Conservation (phyloP, 2,797 vertebrate species). For the Psittacula derbiana region DNA sequence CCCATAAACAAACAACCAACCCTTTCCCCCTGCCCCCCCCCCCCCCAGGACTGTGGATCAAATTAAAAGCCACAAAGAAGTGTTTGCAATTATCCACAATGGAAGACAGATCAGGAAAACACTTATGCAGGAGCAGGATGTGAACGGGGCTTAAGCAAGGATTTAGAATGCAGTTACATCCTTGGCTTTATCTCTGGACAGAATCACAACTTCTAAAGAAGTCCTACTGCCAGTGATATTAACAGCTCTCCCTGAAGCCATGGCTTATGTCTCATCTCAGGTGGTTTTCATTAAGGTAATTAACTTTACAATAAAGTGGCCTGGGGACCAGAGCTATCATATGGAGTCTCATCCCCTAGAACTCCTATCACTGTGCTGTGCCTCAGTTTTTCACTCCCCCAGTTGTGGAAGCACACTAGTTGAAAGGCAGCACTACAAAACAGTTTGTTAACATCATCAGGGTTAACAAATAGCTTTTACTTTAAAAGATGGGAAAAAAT, state of each 20-base stretch:
- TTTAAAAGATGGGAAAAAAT: neutral
- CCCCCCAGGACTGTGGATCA: fast-evolving
- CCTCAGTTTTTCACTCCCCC: neutral
- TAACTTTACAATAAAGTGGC: neutral
- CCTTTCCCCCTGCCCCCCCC: no score
- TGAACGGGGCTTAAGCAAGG: neutral
- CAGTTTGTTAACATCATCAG: fast-evolving
- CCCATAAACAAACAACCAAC: no score
- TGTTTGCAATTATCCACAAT: neutral
- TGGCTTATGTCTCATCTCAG: neutral
- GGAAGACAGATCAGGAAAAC: neutral
- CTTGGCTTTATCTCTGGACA: neutral
- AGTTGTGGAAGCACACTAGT: neutral
- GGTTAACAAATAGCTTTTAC: neutral
- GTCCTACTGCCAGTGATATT: neutral
- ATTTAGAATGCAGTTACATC: neutral
- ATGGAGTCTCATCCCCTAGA: neutral
- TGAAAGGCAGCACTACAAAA: neutral
- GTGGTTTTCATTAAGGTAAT: neutral
- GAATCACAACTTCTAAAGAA: neutral
- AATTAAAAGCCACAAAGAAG: neutral
- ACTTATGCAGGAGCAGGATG: neutral
- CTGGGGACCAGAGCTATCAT: neutral
- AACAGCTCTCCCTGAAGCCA: neutral
- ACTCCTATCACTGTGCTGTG: neutral